Base-by-base conservation (phyloP, 2,113 vertebrate genomes). In the Prochilodus magdalenae region DNA sequence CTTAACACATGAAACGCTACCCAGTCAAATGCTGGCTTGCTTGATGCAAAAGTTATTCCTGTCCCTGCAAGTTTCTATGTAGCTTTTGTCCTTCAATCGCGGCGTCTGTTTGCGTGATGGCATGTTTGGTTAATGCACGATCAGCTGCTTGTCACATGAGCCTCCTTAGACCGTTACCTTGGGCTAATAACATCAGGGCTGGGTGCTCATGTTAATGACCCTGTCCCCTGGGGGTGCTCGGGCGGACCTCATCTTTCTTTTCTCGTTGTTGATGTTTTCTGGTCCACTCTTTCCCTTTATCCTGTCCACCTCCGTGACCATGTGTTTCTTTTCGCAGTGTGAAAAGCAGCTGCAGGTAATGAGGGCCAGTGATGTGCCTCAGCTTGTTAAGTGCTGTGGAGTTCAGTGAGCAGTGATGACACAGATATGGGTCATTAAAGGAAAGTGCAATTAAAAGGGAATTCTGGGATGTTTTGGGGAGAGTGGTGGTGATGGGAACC, bases 121-220 rank as follows among this genome's bases (percentile, higher is more conserved):
- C 29, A 22, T 24, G 66, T 59, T 71, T 79, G 67, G 55, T 69
- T 75, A 66, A 67, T 75, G 30, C 1, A 7, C 16, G 27, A n/a
- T 76, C 65, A 70, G 14, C 33, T 26, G 63, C 15, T 72, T 13
- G 26, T 77, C 40, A 30, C 73, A 44, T 15, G 53, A 29, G 53
- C 4, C 60, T 75, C 26, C 33, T 82, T 20, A 51, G 11, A 26
- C n/a, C 24, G 11, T 44, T 70, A 44, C 12, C 29, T 15, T 26
- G 55, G 53, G n/a, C 18, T 10, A 79, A 70, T 53, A 30, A 44
- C 66, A 53, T 18, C 49, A 69, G 63, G 67, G 49, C n/a, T 55
- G 16, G 10, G 60, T 10, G 62, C 63, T 33, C 20, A 11, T 69
- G 49, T 69, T 69, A 70, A n/a, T 24, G 66, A 70, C 36, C n/a